phyloP scores from a whole-genome alignment of 2,888 invertebrate genomes.

The Cyclophora albipunctata region DNA sequence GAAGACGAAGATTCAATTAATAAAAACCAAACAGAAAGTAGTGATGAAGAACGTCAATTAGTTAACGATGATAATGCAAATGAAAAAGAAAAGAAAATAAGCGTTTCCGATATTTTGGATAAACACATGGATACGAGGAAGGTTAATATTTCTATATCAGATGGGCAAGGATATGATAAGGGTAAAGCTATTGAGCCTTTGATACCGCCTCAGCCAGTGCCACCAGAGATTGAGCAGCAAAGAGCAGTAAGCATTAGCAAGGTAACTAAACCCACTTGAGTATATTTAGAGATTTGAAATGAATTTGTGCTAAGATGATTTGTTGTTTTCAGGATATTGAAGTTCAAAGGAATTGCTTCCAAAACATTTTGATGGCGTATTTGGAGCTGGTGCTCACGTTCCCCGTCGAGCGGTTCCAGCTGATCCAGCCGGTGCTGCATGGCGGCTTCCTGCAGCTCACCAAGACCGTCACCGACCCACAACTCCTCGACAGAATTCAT shows the following conservation, averaged over 20 bases:
- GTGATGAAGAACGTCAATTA: constrained; percentile 27
- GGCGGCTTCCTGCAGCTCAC: constrained; percentile 60
- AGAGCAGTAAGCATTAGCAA: constrained; percentile 87
- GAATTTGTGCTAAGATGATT: neutral
- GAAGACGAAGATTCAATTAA: constrained; percentile 6
- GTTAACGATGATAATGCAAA: constrained; percentile 11
- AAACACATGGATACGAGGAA: constrained; percentile 44
- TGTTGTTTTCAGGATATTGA: constrained; percentile 82
- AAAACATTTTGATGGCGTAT: constrained; percentile 89
- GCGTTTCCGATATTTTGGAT: constrained; percentile 41
- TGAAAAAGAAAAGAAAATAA: constrained; percentile 43
- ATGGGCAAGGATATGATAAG: constrained; percentile 46
- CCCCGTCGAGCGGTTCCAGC: constrained; percentile 75
- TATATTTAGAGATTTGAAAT: neutral
- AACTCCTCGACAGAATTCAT: constrained; percentile 68
- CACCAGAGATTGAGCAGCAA: constrained; percentile 89
- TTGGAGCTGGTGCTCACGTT: constrained; percentile 84
- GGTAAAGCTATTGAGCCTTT: constrained; percentile 56
- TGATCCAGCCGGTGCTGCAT: constrained; percentile 61
- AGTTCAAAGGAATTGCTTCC: constrained; percentile 87
- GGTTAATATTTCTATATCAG: constrained; percentile 60
- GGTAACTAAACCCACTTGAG: constrained; percentile 56
- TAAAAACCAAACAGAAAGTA: neutral
- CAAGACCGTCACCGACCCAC: constrained; percentile 64
- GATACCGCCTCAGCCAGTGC: constrained; percentile 81